Conservation (phyloP, 2,113 vertebrate genomes). For the Sterna hirundo region DNA sequence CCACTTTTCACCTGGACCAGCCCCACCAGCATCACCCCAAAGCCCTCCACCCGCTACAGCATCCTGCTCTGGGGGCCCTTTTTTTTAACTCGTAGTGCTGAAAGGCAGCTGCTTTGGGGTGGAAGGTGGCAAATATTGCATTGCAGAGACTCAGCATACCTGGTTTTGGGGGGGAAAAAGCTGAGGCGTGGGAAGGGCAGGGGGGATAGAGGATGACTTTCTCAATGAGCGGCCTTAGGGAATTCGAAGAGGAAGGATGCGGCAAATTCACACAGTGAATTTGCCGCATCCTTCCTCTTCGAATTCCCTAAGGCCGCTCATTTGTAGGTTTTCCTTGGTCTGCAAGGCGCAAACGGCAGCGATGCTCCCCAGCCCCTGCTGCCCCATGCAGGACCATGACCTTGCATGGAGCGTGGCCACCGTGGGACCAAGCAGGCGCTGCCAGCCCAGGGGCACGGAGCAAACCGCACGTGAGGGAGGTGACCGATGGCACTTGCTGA, state of each 20-base stretch:
- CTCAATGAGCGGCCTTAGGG: background rate
- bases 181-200: background rate
- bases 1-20: background rate
- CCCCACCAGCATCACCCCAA: background rate
- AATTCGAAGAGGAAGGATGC: background rate
- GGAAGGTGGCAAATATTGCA: background rate
- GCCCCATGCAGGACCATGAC: background rate
- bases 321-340: background rate
- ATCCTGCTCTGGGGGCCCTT: background rate
- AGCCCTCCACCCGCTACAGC: background rate
- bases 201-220: background rate
- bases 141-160: background rate
- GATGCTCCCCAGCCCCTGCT: rapidly evolving
- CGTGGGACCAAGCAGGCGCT: rapidly evolving
- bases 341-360: background rate
- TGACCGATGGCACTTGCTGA: background rate
- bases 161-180: background rate
- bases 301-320: background rate
- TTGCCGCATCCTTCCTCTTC: background rate
- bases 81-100: background rate
- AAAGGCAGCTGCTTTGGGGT: background rate
- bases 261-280: background rate
- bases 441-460: background rate
- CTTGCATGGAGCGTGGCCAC: background rate
- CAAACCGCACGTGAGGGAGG: rapidly evolving